A percentile compares a stretch with the other conserved stretches of the same genome.
phyloP scores from a whole-genome alignment of 2,888 invertebrate species.

The Steromphala cineraria region DNA sequence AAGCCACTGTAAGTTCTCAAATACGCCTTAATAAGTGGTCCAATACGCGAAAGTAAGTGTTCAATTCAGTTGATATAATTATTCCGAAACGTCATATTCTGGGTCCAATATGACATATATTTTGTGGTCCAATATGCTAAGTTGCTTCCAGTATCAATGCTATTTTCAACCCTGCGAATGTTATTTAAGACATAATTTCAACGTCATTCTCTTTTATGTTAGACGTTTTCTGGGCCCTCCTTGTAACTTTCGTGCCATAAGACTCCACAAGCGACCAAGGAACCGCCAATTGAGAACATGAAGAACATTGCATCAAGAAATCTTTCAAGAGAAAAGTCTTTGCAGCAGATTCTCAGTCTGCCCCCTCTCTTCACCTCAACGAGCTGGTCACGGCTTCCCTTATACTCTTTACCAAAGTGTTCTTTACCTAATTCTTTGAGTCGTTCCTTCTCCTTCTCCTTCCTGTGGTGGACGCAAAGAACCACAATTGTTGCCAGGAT shows the following conservation, averaged over 20 bases:
- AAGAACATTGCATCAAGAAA: background rate
- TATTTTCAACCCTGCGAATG: no score
- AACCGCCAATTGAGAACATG: background rate
- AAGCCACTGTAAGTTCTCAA: no score
- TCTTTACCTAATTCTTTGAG: background rate
- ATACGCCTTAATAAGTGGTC: no score
- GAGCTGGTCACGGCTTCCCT: background rate
- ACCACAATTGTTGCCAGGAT: background rate
- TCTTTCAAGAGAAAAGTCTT: background rate
- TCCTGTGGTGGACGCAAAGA: background rate
- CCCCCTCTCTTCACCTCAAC: background rate
- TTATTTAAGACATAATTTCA: no score
- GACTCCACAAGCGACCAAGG: background rate
- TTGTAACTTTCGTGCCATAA: background rate
- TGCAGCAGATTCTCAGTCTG: background rate
- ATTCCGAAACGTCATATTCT: no score
- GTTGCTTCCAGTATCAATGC: no score
- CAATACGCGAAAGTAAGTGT: no score
- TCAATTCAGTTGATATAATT: no score
- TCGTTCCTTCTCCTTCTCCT: background rate
- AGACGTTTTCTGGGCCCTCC: no score
- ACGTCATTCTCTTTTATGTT: no score
- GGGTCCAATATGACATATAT: no score
- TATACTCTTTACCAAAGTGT: background rate
- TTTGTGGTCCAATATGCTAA: no score